Evolutionary conservation across 1,140 invertebrate species (phyloP).

Genomic region (Metopolophium dirhodum): DNA sequence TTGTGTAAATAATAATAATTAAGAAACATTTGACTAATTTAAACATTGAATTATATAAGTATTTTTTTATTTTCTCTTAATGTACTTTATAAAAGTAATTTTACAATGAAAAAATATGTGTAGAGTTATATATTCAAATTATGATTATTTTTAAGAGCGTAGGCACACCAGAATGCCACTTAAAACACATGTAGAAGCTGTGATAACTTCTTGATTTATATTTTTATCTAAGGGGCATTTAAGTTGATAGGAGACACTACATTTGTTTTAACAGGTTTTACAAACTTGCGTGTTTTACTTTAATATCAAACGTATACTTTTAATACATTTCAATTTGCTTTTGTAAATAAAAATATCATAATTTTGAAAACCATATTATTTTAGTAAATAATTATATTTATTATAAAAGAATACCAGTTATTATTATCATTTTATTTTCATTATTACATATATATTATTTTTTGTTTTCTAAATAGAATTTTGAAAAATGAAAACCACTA

Average conservation of each 20-base stretch:
- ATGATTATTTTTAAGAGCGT: slow-evolving; percentile 27
- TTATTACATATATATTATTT: slow-evolving; percentile 29
- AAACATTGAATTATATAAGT: slow-evolving; percentile 56
- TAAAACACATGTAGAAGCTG: slow-evolving; percentile 49
- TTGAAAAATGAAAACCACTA: slow-evolving; percentile 23
- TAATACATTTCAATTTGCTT: slow-evolving; percentile 33
- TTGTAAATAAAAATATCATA: slow-evolving; percentile 23
- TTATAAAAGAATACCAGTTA: slow-evolving; percentile 20
- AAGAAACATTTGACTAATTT: slow-evolving; percentile 49
- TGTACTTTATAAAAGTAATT: slow-evolving; percentile 46
- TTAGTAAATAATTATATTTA: slow-evolving; percentile 34
- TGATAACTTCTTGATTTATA: slow-evolving; percentile 55
- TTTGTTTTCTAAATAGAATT: slow-evolving; percentile 23
- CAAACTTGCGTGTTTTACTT: background rate
- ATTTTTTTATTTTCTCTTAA: slow-evolving; percentile 57
- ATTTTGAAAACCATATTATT: background rate
- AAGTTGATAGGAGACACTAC: slow-evolving; percentile 15
- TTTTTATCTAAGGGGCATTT: slow-evolving; percentile 53
- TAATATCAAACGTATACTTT: slow-evolving; percentile 8
- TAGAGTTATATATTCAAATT: slow-evolving; percentile 41
- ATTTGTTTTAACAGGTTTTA: slow-evolving; percentile 22
- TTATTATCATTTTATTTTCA: slow-evolving; percentile 32
- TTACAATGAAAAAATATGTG: slow-evolving; percentile 33
- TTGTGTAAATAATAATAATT: slow-evolving; percentile 51
- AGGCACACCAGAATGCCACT: slow-evolving; percentile 26